Conservation (phyloP, 2,113 vertebrate species). For the Melanerpes formicivorus region DNA sequence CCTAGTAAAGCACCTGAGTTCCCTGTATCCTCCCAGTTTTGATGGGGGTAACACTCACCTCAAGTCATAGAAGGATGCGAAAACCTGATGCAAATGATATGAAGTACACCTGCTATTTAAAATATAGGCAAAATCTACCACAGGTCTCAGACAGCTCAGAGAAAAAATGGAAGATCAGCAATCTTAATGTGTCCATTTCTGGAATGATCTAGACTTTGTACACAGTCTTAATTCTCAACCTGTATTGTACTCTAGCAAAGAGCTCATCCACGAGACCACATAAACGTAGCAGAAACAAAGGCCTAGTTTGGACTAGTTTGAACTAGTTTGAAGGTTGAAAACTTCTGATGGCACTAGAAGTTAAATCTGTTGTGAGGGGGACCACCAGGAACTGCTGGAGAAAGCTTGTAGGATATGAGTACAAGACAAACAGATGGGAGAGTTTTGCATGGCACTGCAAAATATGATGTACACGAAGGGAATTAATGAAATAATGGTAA, state of each 20-base stretch:
- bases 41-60: neutral
- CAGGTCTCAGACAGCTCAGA: neutral
- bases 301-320: neutral
- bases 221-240: neutral
- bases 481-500: neutral
- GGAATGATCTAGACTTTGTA: neutral
- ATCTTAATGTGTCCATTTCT: neutral
- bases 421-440: neutral
- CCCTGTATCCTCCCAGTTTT: neutral
- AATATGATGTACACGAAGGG: neutral
- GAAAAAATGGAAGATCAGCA: neutral
- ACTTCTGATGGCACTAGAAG: neutral
- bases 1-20: neutral
- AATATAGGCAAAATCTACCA: neutral
- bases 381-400: neutral
- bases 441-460: neutral
- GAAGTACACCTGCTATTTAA: neutral
- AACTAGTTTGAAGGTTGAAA: neutral
- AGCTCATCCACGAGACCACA: rapidly evolving
- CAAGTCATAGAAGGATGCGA: neutral
- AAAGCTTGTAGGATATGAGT: neutral
- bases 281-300: neutral
- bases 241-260: neutral
- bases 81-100: neutral
- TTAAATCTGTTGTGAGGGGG: neutral